Base-by-base conservation (phyloP, 2,797 vertebrate genomes). In the Peromyscus nudipes region DNA sequence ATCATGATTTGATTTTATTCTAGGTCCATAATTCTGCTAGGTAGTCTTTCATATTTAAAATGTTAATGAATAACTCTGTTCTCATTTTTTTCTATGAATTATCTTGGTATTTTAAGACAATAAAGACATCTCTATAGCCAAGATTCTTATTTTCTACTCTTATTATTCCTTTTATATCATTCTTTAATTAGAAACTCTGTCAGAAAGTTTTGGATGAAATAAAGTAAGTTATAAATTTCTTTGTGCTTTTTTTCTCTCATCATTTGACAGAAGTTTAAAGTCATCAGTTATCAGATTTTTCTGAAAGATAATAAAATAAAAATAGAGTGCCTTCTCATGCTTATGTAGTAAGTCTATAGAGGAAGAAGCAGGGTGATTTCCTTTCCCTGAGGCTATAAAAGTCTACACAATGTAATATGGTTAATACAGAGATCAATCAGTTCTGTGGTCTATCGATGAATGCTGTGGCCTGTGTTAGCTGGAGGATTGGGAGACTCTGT, bases 301-400 rank as follows among this genome's bases (percentile, higher is more conserved):
- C 16, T 52, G 94, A 84, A 84, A 67, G 40, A 62, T 79, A 65
- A 91, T 40, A 89, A 93, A 89, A 46, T 37, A 83, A 92, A 90
- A 94, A 23, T 23, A 79, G 14, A 40, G 65, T 9, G 65, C 49
- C 16, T 93, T 77, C 37, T 27, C 79, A 27, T 11, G 6, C 46
- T 92, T 37, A 19, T 8, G 27, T 23, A 79, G 7, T 76, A 80
- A 88, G 25, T 46, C 81, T 60, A 27, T 4, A 76, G 86, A 89
- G 60, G 11, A 29, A 71, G n/a, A 84, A 4, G 2, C 25, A 52
- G 62, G 1, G 31, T 25, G 40, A 79, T 37, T 89, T 60, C 55
- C 88, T 19, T 92, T 85, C 6, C 43, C 67, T 73, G 43, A 46
- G 31, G 23, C 57, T 76, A 6, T 31, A 16, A 37, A 93, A 52